A percentile compares a stretch with the other conserved stretches of the same genome.
phyloP scores from a whole-genome alignment of 2,888 invertebrate species.

The Aethes cnicana region DNA sequence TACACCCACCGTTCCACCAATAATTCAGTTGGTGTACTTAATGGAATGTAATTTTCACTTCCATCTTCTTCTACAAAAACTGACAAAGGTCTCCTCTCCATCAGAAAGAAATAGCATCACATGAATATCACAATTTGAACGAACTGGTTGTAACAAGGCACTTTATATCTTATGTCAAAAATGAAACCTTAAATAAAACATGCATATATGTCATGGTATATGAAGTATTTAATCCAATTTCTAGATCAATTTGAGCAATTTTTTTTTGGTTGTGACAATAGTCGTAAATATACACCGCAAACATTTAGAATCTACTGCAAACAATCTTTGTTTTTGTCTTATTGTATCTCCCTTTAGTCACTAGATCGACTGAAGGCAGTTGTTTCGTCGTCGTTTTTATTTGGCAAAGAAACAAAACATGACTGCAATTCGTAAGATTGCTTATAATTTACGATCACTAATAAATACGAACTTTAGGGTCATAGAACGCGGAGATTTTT shows the following conservation, averaged over 20 bases:
- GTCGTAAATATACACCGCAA: not conserved
- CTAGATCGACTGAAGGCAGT: too few relatives aligned
- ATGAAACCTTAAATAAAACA: slow-evolving; percentile 17
- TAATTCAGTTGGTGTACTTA: too few relatives aligned
- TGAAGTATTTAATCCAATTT: slow-evolving; percentile 11
- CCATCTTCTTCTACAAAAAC: too few relatives aligned
- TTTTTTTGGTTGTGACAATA: not conserved
- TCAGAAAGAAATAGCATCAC: slow-evolving; percentile 4
- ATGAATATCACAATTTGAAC: slow-evolving; percentile 16
- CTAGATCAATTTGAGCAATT: slow-evolving; percentile 24
- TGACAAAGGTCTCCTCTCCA: too few relatives aligned
- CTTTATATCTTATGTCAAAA: slow-evolving; percentile 14
- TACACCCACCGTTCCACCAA: too few relatives aligned
- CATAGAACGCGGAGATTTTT: not conserved
- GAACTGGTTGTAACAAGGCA: slow-evolving; percentile 25
- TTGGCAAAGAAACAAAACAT: too few relatives aligned
- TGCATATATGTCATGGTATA: slow-evolving; percentile 27
- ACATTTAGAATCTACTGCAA: not conserved
- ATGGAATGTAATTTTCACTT: too few relatives aligned
- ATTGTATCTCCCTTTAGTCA: not conserved
- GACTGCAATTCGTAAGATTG: too few relatives aligned
- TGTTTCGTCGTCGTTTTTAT: too few relatives aligned
- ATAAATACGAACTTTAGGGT: too few relatives aligned
- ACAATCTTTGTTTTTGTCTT: not conserved
- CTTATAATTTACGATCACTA: too few relatives aligned